Base-by-base conservation (phyloP, 2,113 vertebrate species). In the Stegastes partitus region DNA sequence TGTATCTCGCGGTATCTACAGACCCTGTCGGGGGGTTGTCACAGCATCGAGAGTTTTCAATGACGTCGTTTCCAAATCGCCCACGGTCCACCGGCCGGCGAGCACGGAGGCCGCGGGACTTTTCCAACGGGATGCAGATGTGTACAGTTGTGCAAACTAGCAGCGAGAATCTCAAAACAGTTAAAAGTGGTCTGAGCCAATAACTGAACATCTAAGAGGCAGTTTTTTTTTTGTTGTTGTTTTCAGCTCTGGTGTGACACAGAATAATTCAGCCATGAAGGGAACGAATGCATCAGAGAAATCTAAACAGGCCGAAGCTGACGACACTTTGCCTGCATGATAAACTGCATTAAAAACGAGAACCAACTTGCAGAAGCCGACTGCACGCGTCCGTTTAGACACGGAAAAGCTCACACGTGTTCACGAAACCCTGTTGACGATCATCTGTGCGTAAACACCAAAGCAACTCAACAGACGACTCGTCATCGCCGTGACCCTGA, bases 101-200 rank as follows among this genome's bases (percentile, higher is more conserved):
- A 26, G 44, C 54, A 70, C 5, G n/a, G 79, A 58, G 65, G 76
- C 63, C 62, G 61, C 39, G 23, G 82, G 75, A 84, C 55, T 44
- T 75, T 81, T 77, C 74, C 67, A 73, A 82, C 67, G 71, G 68
- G 61, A 79, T 58, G 62, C 51, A 80, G 55, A 79, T 74, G 82
- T 75, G 58, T 74, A 80, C 59, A 74, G 63, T 58, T 81, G 88
- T 91, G 90, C 89, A 91, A 92, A 85, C 70, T 81, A 83, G 67
- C 82, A 71, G 54, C 81, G 64, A 85, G 39, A 73, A 44, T 28
- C 55, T 63, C 59, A 68, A 53, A 79, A 71, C 62, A 77, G 4
- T 19, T 19, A 57, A 55, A 11, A 66, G 19, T 11, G 25, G 45
- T 68, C 34, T 51, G 74, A 83, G 61, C 59, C 31, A 67, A 23